Percentiles rank a stretch among this genome's conserved stretches.
phyloP scores from a whole-genome alignment of 2,888 invertebrate species.

The Mayetiola destructor region DNA sequence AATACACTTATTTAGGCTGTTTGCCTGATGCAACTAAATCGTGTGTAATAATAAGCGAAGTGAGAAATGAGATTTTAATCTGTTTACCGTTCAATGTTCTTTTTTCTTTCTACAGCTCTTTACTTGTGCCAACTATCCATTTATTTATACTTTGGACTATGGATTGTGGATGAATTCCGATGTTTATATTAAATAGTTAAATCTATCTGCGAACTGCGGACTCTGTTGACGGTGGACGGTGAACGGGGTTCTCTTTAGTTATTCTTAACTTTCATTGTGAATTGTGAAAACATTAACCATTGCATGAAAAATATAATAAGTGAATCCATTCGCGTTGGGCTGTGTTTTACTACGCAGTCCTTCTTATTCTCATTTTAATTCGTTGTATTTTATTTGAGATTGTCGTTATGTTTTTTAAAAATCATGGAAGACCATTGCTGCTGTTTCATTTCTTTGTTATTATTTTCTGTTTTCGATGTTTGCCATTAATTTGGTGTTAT shows the following conservation, averaged over 20 bases:
- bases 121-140: neutral
- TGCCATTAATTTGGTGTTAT: neutral
- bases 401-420: conserved; percentile 8
- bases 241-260: neutral
- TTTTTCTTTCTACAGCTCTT: neutral
- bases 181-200: neutral
- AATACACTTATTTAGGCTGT: neutral
- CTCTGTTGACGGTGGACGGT: no score
- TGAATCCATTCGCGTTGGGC: neutral
- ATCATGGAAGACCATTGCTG: no score
- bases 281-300: neutral
- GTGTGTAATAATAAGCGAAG: conserved; percentile 8
- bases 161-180: neutral
- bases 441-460: neutral
- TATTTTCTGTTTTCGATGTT: neutral
- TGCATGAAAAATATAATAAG: neutral
- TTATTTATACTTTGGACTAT: neutral
- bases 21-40: conserved; percentile 1
- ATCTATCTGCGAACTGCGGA: neutral
- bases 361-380: conserved; percentile 6
- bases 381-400: conserved; percentile 1
- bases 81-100: conserved; percentile 10
- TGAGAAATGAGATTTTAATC: conserved; percentile 13
- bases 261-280: neutral
- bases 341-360: neutral